phyloP scores from a whole-genome alignment of 37 sponge, comb jelly and placozoan species.

The Beroe forskalii region DNA sequence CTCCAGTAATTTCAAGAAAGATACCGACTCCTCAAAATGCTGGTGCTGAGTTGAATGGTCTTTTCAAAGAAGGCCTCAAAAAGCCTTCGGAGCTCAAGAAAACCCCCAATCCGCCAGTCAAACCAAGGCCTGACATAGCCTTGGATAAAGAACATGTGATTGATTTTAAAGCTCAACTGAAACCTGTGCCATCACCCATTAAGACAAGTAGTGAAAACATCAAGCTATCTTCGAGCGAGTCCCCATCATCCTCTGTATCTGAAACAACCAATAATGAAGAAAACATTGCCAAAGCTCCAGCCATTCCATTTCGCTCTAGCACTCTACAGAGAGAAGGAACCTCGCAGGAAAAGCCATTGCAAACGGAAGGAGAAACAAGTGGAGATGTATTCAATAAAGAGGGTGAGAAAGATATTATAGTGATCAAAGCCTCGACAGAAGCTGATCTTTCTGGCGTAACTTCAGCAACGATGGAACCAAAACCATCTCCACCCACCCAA shows the following conservation, averaged over 20 bases:
- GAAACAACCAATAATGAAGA: neutral
- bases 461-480: too few relatives aligned
- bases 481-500: too few relatives aligned
- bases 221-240: neutral
- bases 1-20: neutral
- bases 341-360: too few relatives aligned
- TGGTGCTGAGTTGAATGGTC: neutral
- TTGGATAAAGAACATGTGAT: neutral
- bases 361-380: too few relatives aligned
- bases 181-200: conserved; percentile 15
- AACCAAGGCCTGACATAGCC: neutral
- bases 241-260: neutral
- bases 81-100: conserved; percentile 15
- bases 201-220: conserved; percentile 9
- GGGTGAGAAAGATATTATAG: too few relatives aligned
- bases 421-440: too few relatives aligned
- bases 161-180: conserved; percentile 18
- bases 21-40: neutral
- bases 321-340: neutral
- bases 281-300: neutral
- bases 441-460: too few relatives aligned
- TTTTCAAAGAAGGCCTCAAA: conserved; percentile 13
- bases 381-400: too few relatives aligned
- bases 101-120: neutral
- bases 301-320: too few relatives aligned